These are phyloP conservation scores for Polietes domitor DNA, from an alignment of 2,888 invertebrate genomes.

Conservation along the genomic window DNA sequence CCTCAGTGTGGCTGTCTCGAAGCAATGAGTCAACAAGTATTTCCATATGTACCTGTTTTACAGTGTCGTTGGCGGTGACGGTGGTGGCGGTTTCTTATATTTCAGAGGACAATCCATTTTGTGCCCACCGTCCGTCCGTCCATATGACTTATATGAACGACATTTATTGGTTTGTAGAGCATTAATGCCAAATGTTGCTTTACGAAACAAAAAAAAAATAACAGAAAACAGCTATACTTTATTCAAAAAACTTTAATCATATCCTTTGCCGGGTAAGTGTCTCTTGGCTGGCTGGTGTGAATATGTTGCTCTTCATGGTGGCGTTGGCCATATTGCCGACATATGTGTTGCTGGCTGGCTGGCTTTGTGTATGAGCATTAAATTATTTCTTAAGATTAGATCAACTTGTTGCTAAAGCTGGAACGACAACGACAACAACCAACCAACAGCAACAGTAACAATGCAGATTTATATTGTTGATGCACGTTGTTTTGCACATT, in stretches of 20 bases:
- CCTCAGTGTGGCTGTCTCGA: neutral
- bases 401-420: slow-evolving; percentile 57
- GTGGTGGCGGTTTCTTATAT: slow-evolving; percentile 32
- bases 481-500: slow-evolving; percentile 48
- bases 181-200: slow-evolving; percentile 63
- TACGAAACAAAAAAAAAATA: neutral
- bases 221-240: slow-evolving; percentile 28
- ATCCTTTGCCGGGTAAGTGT: slow-evolving; percentile 14
- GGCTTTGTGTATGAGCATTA: slow-evolving; percentile 47
- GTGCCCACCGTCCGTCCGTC: slow-evolving; percentile 11
- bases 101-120: slow-evolving; percentile 9
- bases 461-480: slow-evolving; percentile 29
- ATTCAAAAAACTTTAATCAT: slow-evolving; percentile 55
- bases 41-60: slow-evolving; percentile 55
- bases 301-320: slow-evolving; percentile 52
- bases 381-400: slow-evolving; percentile 65
- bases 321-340: slow-evolving; percentile 62
- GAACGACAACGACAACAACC: neutral
- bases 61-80: slow-evolving; percentile 41
- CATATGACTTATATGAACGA: slow-evolving; percentile 41
- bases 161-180: slow-evolving; percentile 57
- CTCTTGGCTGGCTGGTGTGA: neutral
- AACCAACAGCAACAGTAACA: neutral
- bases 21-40: neutral
- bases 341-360: slow-evolving; percentile 57